Evolutionary conservation across 2,888 invertebrate species (phyloP).

Genomic region (Malthinus flaveolus): DNA sequence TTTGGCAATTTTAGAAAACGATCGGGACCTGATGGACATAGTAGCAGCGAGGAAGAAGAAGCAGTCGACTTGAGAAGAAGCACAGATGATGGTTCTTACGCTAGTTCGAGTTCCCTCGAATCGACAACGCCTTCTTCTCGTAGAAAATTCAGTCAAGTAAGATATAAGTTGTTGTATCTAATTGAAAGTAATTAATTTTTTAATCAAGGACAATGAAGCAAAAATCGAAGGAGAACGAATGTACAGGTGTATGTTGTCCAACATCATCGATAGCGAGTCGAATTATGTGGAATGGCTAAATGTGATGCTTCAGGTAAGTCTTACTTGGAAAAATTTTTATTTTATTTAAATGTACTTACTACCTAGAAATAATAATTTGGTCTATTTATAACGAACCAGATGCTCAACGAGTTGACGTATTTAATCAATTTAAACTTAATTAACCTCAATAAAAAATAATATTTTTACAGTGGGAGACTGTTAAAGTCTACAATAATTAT

Average conservation of each 20-base stretch:
- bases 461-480: too few species aligned
- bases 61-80: constrained; percentile 50
- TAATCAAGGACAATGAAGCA: constrained; percentile 54
- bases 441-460: too few species aligned
- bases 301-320: constrained; percentile 80
- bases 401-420: too few species aligned
- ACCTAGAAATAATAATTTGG: too few species aligned
- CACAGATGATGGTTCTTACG: constrained; percentile 54
- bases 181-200: constrained; percentile 10
- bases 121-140: constrained; percentile 56
- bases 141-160: constrained; percentile 47
- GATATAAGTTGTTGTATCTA: not conserved
- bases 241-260: constrained; percentile 85
- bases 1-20: constrained; percentile 11
- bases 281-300: constrained; percentile 89
- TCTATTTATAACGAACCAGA: too few species aligned
- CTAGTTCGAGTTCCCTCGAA: constrained; percentile 56
- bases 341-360: not conserved
- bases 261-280: constrained; percentile 89
- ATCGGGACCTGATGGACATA: constrained; percentile 38
- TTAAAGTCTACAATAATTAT: not conserved
- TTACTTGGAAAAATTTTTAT: not conserved
- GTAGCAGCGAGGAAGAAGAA: constrained; percentile 56
- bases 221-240: constrained; percentile 81
- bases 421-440: too few species aligned